Evolutionary conservation across 2,113 vertebrate genomes (phyloP), one percentile per base, ranked within the genome.

Genomic region (Hiodon tergisus): DNA sequence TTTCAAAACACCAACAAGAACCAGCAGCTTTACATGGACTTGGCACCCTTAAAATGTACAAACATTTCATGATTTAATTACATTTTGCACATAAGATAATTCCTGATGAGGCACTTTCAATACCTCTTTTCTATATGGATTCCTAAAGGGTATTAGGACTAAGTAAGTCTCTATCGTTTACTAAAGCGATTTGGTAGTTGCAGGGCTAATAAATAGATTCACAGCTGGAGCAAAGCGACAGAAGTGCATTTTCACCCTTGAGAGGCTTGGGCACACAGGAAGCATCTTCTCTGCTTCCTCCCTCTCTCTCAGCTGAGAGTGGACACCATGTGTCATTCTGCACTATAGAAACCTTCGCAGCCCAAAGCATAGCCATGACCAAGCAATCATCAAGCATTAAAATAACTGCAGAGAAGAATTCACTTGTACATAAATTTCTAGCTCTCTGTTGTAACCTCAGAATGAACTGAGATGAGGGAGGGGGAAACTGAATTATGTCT

Each of bases 371-470:
- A 63, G 1, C 73, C 73, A 66, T 76, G 77, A 81, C 66, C 77
- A 55, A 7, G 69, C 69, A 71, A 78, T 81, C 66, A 78, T 70
- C 59, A 57, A 67, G 53, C 73, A 77, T 51, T 57, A 60, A 54
- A 65, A 6, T 60, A 31, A 31, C 31, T 31, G 31, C 31, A 31
- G 31, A 51, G 71, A 16, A 50, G 52, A 14, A 47, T 65, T 70
- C 77, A 31, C 68, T 55, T 53, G 75, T 58, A 71, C 72, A 79
- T 84, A 85, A 87, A 85, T 80, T 82, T 72, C 79, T 72, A 75
- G 62, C 72, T 76, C 79, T 79, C 85, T 81, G 82, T 76, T 67
- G 77, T 83, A 89, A 85, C 83, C 89, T 86, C 72, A 77, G 81
- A 71, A 78, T 81, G 80, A 90, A 87, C 78, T 83, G 76, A 89